A percentile compares a stretch with the other conserved stretches of the same genome.
phyloP scores from a whole-genome alignment of 2,888 invertebrate species.

The Cheilosia impressa region DNA sequence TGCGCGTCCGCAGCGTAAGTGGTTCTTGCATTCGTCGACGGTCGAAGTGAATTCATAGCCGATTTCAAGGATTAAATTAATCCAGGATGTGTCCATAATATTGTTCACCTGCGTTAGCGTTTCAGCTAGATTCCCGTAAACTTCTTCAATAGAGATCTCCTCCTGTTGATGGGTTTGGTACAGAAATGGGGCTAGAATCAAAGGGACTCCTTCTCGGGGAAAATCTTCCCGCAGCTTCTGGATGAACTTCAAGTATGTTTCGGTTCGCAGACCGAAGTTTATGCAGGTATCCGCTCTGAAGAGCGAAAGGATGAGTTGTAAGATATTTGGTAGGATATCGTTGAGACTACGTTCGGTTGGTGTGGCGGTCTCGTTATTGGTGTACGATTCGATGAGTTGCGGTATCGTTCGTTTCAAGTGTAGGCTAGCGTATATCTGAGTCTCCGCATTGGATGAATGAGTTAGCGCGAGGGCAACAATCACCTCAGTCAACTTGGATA shows the following conservation, averaged over 20 bases:
- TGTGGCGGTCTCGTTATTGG: constrained; percentile 86
- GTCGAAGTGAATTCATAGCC: constrained; percentile 93
- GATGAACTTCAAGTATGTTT: constrained; percentile 92
- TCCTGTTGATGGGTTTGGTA: constrained; percentile 84
- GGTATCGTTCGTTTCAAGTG: constrained; percentile 93
- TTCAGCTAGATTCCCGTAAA: constrained; percentile 82
- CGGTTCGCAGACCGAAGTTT: constrained; percentile 87
- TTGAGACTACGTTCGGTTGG: constrained; percentile 88
- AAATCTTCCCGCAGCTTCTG: constrained; percentile 93
- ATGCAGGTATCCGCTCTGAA: constrained; percentile 85
- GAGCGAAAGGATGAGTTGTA: constrained; percentile 91
- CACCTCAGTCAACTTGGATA: constrained; percentile 95
- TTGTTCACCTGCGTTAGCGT: constrained; percentile 80
- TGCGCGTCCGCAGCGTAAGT: constrained; percentile 91
- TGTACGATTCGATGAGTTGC: constrained; percentile 92
- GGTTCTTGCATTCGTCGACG: constrained; percentile 94
- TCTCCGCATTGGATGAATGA: constrained; percentile 91
- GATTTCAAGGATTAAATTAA: constrained; percentile 95
- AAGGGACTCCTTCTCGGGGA: constrained; percentile 93
- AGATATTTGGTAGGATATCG: constrained; percentile 94
- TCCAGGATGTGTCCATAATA: constrained; percentile 90
- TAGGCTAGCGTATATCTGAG: constrained; percentile 89
- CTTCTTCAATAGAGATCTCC: constrained; percentile 82
- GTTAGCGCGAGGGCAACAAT: constrained; percentile 93
- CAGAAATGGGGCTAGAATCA: constrained; percentile 94